Percentiles rank a stretch among this genome's conserved stretches.
phyloP scores from a whole-genome alignment of 2,113 vertebrate genomes.

The Mormyrus iriodes region DNA sequence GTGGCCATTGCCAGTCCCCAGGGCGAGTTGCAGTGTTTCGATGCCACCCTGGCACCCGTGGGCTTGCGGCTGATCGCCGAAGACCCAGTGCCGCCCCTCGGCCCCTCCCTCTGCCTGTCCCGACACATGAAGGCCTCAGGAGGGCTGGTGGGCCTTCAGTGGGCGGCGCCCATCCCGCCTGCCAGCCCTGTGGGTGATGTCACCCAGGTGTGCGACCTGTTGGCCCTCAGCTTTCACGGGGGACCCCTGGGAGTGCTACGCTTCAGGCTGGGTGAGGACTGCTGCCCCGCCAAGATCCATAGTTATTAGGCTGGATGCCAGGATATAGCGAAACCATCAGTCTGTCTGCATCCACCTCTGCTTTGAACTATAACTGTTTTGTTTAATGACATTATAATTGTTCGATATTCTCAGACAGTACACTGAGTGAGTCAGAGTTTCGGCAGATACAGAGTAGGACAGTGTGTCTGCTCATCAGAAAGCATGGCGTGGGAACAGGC shows the following conservation, averaged over 20 bases:
- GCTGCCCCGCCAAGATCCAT: not conserved
- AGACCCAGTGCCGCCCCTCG: conserved; percentile 54
- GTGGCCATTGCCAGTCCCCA: conserved; percentile 72
- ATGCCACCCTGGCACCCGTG: conserved; percentile 76
- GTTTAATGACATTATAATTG: not conserved
- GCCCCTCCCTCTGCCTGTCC: conserved; percentile 65
- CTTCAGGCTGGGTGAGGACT: conserved; percentile 76
- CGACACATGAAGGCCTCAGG: conserved; percentile 65
- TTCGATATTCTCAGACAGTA: not conserved
- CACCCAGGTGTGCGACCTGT: conserved; percentile 52
- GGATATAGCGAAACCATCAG: not conserved
- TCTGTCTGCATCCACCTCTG: not conserved
- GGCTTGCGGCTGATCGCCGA: conserved; percentile 75
- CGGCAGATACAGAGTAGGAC: not conserved
- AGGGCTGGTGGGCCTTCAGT: conserved; percentile 74
- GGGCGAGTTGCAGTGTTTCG: conserved; percentile 84
- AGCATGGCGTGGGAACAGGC: not conserved
- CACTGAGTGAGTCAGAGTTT: not conserved
- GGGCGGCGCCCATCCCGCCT: conserved; percentile 53
- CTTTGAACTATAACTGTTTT: not conserved
- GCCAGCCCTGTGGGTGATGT: conserved; percentile 45
- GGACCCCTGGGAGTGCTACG: conserved; percentile 78
- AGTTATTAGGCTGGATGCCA: not conserved
- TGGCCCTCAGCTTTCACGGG: conserved; percentile 74
- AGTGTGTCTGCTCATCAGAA: not conserved